Evolutionary conservation across 2,888 invertebrate species (phyloP).

Genomic region (Hoplodrina blanda): DNA sequence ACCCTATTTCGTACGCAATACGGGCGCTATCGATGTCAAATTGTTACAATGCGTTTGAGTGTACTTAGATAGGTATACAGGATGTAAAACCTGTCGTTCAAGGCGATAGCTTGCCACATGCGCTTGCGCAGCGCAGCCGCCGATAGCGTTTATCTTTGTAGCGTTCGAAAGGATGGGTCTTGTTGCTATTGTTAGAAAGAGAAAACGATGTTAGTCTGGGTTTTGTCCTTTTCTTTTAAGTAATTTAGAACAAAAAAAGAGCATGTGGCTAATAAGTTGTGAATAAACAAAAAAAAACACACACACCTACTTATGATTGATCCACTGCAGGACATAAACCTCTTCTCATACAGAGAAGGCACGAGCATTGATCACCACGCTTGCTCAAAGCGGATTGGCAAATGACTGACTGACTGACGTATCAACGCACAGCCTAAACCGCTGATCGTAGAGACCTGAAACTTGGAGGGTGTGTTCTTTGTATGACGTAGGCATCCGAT

Average conservation of each 20-base stretch:
- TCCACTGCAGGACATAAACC: no score
- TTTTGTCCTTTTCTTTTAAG: constrained; percentile 6
- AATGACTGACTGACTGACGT: no score
- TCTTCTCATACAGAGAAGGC: no score
- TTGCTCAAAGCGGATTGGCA: no score
- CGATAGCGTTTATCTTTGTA: constrained; percentile 43
- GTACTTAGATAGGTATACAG: constrained; percentile 19
- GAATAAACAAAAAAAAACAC: background rate
- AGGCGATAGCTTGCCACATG: constrained; percentile 29
- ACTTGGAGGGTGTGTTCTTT: no score
- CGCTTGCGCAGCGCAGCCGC: constrained; percentile 23
- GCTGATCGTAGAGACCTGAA: no score
- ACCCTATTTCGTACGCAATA: background rate
- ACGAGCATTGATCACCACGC: no score
- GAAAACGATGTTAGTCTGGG: background rate
- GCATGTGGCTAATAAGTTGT: no score
- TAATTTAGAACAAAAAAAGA: no score
- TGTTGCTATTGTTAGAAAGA: constrained; percentile 16
- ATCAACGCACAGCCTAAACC: no score
- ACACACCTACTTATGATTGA: no score
- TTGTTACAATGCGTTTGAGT: background rate
- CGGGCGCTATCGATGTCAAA: background rate
- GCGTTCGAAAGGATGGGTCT: constrained; percentile 22
- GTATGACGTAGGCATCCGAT: no score
- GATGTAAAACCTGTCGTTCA: constrained; percentile 53